Conservation (phyloP, 2,888 invertebrate species). For the Copidosoma aretas region DNA sequence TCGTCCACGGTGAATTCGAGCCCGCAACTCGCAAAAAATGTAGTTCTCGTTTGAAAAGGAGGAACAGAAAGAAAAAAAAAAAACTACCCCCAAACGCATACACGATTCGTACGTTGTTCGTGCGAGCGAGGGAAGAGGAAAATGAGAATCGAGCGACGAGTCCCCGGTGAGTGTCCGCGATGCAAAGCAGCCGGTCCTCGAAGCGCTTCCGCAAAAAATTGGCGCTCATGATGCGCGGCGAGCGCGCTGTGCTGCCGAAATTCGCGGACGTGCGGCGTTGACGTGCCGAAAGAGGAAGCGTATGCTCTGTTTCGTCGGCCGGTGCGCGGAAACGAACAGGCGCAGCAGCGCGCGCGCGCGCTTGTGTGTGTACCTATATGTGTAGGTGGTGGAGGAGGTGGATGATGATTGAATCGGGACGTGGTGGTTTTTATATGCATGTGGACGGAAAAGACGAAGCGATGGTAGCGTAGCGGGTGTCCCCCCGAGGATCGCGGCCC, state of each 20-base stretch:
- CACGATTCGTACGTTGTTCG: background rate
- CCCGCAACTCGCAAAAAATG: too few relatives aligned
- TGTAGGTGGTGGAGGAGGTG: background rate
- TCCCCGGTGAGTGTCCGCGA: background rate
- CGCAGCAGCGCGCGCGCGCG: too few relatives aligned
- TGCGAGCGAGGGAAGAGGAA: background rate
- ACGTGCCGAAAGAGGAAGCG: background rate
- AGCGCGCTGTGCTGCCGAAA: too few relatives aligned
- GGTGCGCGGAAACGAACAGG: too few relatives aligned
- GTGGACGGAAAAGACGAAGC: background rate
- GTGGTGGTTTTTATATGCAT: background rate
- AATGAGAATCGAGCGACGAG: background rate
- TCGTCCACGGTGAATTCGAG: too few relatives aligned
- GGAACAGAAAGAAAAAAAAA: background rate
- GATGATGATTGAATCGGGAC: background rate
- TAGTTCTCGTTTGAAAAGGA: background rate
- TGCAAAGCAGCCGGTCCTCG: background rate
- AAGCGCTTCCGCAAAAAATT: too few relatives aligned
- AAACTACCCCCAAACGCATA: background rate
- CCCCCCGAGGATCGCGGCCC: too few relatives aligned
- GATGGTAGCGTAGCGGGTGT: background rate
- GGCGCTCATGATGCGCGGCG: too few relatives aligned
- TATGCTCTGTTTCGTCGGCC: background rate
- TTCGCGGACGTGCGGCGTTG: too few relatives aligned
- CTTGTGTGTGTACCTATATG: background rate